phyloP scores from a whole-genome alignment of 2,113 vertebrate genomes.

The Daboia siamensis region DNA sequence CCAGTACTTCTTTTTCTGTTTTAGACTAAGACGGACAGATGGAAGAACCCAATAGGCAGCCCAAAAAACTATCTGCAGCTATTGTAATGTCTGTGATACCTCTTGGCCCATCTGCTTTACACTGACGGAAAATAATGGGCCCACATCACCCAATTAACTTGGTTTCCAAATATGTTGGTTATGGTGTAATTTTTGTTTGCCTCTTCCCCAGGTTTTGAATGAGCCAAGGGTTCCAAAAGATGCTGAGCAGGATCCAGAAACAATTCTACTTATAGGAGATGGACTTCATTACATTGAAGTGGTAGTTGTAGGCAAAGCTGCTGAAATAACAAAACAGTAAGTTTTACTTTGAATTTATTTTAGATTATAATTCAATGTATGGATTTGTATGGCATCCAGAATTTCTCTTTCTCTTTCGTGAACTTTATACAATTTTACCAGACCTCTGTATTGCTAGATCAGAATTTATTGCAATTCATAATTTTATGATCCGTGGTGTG shows the following conservation, averaged over 20 bases:
- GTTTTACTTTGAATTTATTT: not conserved
- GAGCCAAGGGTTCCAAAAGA: not conserved
- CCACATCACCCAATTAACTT: not conserved
- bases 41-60: not conserved
- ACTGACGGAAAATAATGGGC: not conserved
- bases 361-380: not conserved
- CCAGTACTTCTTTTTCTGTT: not conserved
- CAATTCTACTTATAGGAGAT: slow-evolving; percentile 12
- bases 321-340: slow-evolving; percentile 1
- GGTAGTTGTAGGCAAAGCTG: slow-evolving; percentile 1
- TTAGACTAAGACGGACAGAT: not conserved
- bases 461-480: not conserved
- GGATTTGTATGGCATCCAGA: not conserved
- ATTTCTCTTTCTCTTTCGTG: not conserved
- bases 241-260: not conserved
- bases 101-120: not conserved
- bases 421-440: not conserved
- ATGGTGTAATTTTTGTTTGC: not conserved
- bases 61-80: not conserved
- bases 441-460: not conserved
- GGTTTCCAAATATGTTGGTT: not conserved
- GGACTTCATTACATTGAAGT: slow-evolving; percentile 2
- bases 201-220: slow-evolving; percentile 8
- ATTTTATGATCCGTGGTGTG: not conserved
- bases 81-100: not conserved